A percentile compares a stretch with the other conserved stretches of the same genome.
Evolutionary conservation across 2,888 invertebrate species (phyloP).

Genomic region (Dichetophora obliterata): DNA sequence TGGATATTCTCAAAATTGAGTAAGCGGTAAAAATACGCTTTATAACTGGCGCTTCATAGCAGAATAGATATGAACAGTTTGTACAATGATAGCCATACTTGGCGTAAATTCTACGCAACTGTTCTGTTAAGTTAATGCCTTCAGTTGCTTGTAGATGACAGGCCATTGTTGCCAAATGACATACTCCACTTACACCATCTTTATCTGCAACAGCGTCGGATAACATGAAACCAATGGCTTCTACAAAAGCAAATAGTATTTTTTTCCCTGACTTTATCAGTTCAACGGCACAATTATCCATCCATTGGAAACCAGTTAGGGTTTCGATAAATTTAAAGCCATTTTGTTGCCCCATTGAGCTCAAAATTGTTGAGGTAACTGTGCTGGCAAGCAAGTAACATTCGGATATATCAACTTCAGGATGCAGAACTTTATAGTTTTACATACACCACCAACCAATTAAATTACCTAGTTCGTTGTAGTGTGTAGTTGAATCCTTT

Average conservation of each 20-base stretch:
- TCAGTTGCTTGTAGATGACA: too few species aligned
- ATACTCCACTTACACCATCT: too few species aligned
- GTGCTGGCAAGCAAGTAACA: too few species aligned
- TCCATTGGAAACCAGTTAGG: constrained; percentile 98
- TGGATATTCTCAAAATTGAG: constrained; percentile 75
- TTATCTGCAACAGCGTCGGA: too few species aligned
- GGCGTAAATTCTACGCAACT: too few species aligned
- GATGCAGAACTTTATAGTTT: too few species aligned
- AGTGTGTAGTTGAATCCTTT: constrained; percentile 70
- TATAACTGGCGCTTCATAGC: constrained; percentile 78
- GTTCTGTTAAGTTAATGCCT: too few species aligned
- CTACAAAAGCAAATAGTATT: constrained; percentile 92
- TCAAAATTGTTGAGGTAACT: constrained; percentile 93
- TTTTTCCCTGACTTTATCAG: constrained; percentile 83
- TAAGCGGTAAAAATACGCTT: constrained; percentile 84
- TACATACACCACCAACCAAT: constrained; percentile 98
- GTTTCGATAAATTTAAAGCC: constrained; percentile 88
- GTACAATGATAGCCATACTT: too few species aligned
- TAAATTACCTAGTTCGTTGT: constrained; percentile 95
- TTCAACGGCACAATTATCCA: too few species aligned
- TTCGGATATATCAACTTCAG: too few species aligned
- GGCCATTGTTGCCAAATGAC: constrained; percentile 91
- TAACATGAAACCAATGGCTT: too few species aligned
- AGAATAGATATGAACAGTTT: too few species aligned
- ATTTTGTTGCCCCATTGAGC: constrained; percentile 82